Base-by-base conservation (phyloP, 2,888 invertebrate genomes). In the Heliconius erato region DNA sequence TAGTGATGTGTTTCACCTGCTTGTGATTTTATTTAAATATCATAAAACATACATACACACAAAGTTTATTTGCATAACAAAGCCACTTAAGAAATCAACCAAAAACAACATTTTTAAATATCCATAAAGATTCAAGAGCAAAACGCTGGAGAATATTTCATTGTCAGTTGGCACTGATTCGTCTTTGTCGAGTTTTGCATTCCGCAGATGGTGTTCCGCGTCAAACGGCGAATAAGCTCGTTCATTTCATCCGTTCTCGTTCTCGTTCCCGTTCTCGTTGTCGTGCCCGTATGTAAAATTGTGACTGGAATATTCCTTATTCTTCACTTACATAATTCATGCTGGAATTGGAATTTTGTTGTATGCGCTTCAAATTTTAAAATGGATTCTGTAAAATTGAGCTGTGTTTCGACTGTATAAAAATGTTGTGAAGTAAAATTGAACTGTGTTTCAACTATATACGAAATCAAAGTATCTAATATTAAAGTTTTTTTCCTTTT, bases 141-240 rank as follows among this genome's bases (percentile, higher is more conserved):
- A 28, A 26, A 16, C 19, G 59, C 71, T 35, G 40, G 79, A 67
- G 65, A 82, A 78, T 74, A 82, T 79, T 82, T 79, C 63, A 79
- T 83, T 82, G 77, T 79, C 69, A 83, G 77, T 79, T 67, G 74
- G 78, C 81, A 74, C 79, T 79, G 74, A 72, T 72, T 80, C 63
- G 49, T 77, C 79, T 83, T 71, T 76, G 76, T 76, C 74, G n/a
- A 78, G 79, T 81, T 82, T 83, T 79, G 79, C 49, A 44, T 79
- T 79, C 35, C 69, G 81, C 63, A 77, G 72, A 79, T 72, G 78
- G 72, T 63, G 63, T 26, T 32, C 3, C 49, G 65, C 79, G 79
- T 82, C 65, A 81, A 83, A 78, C 68, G 77, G 28, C 68, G 81
- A 78, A 82, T 79, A 81, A 79, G 35, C 71, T 74, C 81, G 79